Evolutionary conservation across 1,140 invertebrate genomes (phyloP).

Genomic region (Camponotus floridanus): DNA sequence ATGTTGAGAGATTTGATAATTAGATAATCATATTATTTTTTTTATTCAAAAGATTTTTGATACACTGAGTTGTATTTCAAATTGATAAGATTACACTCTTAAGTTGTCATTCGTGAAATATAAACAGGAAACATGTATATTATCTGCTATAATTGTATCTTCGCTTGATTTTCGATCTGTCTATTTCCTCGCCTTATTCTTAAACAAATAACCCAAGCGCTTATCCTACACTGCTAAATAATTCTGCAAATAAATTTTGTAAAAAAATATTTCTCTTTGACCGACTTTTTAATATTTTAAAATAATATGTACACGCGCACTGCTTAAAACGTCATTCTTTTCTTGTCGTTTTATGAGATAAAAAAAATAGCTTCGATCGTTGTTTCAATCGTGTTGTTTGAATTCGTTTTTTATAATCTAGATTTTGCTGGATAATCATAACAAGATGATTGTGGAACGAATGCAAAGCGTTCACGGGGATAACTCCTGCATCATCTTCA

Average conservation of each 20-base stretch:
- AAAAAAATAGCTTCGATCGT: conserved; percentile 4
- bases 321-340: not conserved
- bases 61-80: not conserved
- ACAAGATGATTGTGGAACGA: conserved; percentile 50
- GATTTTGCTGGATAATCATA: conserved; percentile 37
- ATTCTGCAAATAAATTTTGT: conserved; percentile 6
- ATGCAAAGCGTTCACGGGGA: conserved; percentile 50
- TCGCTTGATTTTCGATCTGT: not conserved
- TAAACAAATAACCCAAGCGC: not conserved
- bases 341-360: not conserved
- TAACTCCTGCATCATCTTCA: conserved; percentile 58
- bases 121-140: not conserved
- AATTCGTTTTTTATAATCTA: conserved; percentile 50
- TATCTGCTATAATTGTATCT: not conserved
- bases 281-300: not conserved
- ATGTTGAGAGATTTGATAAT: not conserved
- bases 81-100: conserved; percentile 3
- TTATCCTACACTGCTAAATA: not conserved
- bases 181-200: not conserved
- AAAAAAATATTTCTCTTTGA: not conserved
- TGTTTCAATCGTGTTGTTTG: conserved; percentile 3
- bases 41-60: not conserved
- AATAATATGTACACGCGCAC: not conserved
- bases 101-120: not conserved
- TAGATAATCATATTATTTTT: conserved; percentile 5